These are phyloP conservation scores for Oeneis ivallda DNA, from an alignment of 2,888 invertebrate species.

Conservation along the genomic window DNA sequence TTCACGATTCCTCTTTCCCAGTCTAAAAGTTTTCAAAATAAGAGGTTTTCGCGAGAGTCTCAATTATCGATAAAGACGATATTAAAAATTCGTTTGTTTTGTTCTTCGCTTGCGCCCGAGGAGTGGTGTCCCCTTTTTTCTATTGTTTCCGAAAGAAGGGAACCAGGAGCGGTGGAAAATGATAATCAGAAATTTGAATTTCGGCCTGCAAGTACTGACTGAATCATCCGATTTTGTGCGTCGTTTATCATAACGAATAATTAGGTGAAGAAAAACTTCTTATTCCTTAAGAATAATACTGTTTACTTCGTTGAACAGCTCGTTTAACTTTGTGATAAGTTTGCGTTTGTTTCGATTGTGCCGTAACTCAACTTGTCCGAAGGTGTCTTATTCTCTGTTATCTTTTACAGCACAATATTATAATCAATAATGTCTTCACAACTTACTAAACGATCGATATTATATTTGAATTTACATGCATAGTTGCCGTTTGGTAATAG, in stretches of 20 bases:
- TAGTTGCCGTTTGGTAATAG: slow-evolving; percentile 65
- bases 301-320: slow-evolving; percentile 40
- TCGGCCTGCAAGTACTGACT: slow-evolving; percentile 68
- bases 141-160: slow-evolving; percentile 77
- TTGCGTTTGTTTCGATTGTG: slow-evolving; percentile 46
- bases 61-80: slow-evolving; percentile 82
- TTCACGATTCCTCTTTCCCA: slow-evolving; percentile 77
- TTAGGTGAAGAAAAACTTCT: slow-evolving; percentile 69
- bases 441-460: slow-evolving; percentile 59
- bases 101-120: slow-evolving; percentile 74
- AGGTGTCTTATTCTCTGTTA: slow-evolving; percentile 35
- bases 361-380: slow-evolving; percentile 42
- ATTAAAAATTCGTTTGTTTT: slow-evolving; percentile 83
- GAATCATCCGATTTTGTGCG: slow-evolving; percentile 75
- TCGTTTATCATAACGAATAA: slow-evolving; percentile 76
- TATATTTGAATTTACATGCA: slow-evolving; percentile 66
- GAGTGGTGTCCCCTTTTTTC: slow-evolving; percentile 74
- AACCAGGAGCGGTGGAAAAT: slow-evolving; percentile 69
- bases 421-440: slow-evolving; percentile 38
- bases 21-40: slow-evolving; percentile 80
- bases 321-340: slow-evolving; percentile 51
- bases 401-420: not conserved
- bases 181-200: slow-evolving; percentile 80
- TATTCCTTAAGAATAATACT: slow-evolving; percentile 46
- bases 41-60: slow-evolving; percentile 80